phyloP scores from a whole-genome alignment of 2,113 vertebrate genomes.

The Mormoops blainvillei region DNA sequence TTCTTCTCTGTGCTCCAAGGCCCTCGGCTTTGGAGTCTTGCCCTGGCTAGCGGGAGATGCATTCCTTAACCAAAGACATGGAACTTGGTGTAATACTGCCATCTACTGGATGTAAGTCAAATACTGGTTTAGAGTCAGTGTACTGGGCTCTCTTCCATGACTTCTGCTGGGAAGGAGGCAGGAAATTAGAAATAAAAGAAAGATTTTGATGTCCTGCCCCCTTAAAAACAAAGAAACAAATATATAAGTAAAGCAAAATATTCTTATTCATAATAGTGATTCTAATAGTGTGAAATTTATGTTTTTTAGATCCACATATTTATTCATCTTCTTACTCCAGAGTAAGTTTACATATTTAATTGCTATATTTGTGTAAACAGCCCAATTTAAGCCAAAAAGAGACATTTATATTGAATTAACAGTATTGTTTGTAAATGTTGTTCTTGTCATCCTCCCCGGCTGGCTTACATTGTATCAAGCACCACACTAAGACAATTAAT shows the following conservation, averaged over 20 bases:
- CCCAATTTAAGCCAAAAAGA: neutral
- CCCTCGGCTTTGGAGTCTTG: neutral
- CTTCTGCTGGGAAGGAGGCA: neutral
- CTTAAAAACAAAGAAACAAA: neutral
- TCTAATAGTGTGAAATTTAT: neutral
- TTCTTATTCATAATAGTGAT: neutral
- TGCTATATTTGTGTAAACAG: neutral
- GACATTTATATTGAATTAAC: neutral
- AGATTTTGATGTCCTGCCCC: neutral
- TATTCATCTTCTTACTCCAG: neutral
- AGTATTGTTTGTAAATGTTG: neutral
- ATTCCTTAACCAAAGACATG: neutral
- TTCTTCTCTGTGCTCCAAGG: neutral
- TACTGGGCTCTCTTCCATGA: neutral
- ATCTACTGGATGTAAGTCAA: neutral
- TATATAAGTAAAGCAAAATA: neutral
- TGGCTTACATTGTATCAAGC: neutral
- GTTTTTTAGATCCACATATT: neutral
- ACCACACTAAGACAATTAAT: neutral
- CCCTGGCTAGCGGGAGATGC: neutral
- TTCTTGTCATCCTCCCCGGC: neutral
- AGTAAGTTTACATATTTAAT: neutral
- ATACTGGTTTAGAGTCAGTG: neutral
- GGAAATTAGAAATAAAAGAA: neutral
- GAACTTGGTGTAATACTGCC: neutral